Evolutionary conservation across 2,797 vertebrate genomes (phyloP).

Genomic region (Tachyglossus aculeatus): DNA sequence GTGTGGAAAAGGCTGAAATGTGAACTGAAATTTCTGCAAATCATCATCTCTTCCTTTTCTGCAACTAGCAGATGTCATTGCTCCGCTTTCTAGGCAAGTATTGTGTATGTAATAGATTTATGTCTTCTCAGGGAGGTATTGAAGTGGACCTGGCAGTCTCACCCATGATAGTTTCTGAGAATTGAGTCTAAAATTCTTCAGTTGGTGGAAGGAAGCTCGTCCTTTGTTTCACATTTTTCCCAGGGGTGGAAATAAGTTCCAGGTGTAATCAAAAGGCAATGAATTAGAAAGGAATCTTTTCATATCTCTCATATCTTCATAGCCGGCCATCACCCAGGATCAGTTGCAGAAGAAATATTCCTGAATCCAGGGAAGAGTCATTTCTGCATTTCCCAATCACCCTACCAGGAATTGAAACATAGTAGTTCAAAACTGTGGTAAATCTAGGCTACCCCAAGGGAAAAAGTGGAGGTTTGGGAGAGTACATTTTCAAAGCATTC

Average conservation of each 20-base stretch:
- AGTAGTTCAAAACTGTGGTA: too few species aligned
- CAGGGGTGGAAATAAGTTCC: constrained; percentile 24
- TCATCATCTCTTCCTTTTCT: not conserved
- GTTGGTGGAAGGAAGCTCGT: not conserved
- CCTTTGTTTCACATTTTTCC: constrained; percentile 2
- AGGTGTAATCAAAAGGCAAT: not conserved
- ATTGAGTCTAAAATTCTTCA: not conserved
- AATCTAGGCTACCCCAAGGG: too few species aligned
- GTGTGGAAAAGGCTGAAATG: rapidly evolving
- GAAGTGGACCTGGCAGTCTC: rapidly evolving
- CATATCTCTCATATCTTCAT: constrained; percentile 27
- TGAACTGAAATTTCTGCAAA: not conserved
- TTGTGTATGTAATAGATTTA: not conserved
- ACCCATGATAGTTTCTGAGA: not conserved
- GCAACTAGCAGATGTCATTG: not conserved
- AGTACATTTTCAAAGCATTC: too few species aligned
- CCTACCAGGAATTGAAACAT: too few species aligned
- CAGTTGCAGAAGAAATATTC: too few species aligned
- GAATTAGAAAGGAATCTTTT: constrained; percentile 42
- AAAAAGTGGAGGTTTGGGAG: too few species aligned
- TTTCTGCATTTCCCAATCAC: too few species aligned
- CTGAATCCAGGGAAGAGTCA: too few species aligned
- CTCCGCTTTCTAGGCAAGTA: constrained; percentile 1
- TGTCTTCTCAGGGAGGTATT: constrained; percentile 10
- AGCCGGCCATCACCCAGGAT: constrained; percentile 21